Percentiles rank a stretch among this genome's conserved stretches.
phyloP scores from a whole-genome alignment of 2,797 vertebrate genomes.

The Nothura maculosa region DNA sequence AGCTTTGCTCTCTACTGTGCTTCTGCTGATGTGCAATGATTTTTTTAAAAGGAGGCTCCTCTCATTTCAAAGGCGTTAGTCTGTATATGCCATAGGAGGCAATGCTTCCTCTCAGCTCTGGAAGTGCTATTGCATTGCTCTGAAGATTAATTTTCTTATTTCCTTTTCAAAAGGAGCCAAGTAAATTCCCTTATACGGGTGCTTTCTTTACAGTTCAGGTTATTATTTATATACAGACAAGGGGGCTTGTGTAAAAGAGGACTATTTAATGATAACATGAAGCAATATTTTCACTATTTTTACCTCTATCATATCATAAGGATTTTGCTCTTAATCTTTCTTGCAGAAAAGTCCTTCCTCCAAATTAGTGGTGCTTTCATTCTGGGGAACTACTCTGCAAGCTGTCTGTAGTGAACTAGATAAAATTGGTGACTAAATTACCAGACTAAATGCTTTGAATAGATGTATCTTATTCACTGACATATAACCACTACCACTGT shows the following conservation, averaged over 20 bases:
- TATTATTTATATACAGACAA: background rate
- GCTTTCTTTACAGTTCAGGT: background rate
- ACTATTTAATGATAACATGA: background rate
- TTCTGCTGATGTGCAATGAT: background rate
- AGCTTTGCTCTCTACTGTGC: background rate
- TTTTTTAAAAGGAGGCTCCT: background rate
- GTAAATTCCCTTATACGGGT: background rate
- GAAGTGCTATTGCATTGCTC: too few relatives aligned
- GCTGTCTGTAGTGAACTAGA: background rate
- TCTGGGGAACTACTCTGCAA: background rate
- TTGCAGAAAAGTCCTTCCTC: background rate
- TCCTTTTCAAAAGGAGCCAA: background rate
- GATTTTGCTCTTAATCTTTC: background rate
- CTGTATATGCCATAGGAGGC: background rate
- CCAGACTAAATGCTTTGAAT: background rate
- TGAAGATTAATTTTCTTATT: background rate
- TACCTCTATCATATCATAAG: background rate
- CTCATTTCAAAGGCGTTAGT: background rate
- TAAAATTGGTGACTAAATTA: background rate
- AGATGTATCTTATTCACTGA: background rate
- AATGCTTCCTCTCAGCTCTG: background rate
- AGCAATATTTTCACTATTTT: background rate
- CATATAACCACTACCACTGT: background rate
- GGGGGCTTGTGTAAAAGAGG: background rate
- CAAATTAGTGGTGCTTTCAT: background rate